Conservation (phyloP, 2,797 vertebrate genomes). For the Ctenosaura bakeri region DNA sequence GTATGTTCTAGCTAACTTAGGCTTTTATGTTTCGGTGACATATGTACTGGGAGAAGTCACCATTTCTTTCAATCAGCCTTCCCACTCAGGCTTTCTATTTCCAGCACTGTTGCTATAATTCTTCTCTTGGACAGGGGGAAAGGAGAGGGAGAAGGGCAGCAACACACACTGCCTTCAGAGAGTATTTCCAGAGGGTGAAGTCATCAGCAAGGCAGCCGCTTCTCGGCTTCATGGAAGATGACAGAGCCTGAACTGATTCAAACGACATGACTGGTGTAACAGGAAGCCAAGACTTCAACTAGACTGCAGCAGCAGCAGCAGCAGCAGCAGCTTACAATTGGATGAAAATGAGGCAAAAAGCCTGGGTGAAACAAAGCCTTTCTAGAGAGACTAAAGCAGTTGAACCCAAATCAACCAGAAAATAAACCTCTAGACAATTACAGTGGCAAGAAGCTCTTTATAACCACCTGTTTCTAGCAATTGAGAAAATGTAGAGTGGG, state of each 20-base stretch:
- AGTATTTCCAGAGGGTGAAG: constrained; percentile 71
- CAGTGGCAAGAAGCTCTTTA: neutral
- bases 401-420: neutral
- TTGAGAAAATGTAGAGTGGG: neutral
- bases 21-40: neutral
- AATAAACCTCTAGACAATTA: neutral
- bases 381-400: neutral
- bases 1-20: neutral
- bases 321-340: neutral
- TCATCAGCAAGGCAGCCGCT: constrained; percentile 46
- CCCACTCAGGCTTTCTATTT: constrained; percentile 4
- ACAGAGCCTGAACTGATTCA: constrained; percentile 13
- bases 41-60: neutral
- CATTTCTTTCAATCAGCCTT: neutral
- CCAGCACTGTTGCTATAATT: neutral
- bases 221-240: constrained; percentile 48
- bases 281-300: neutral
- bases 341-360: neutral
- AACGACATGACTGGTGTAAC: fast-evolving
- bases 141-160: neutral
- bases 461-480: neutral
- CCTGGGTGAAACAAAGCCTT: neutral
- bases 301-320: too few species aligned
- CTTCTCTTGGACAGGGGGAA: neutral
- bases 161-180: constrained; percentile 30